Conservation (phyloP, 2,888 invertebrate genomes). For the Perithous albicinctus region DNA sequence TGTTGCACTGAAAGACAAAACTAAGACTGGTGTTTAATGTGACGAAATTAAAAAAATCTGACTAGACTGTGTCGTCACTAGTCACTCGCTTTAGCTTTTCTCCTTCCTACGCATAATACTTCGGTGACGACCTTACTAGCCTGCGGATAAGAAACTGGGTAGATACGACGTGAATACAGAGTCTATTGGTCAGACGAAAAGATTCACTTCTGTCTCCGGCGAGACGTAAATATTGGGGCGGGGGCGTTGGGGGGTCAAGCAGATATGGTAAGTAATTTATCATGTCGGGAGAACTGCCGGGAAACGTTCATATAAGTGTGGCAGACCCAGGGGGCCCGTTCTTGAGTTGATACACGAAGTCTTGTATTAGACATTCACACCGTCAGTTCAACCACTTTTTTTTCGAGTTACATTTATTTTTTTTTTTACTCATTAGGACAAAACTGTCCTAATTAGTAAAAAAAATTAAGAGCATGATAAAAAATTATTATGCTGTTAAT, state of each 20-base stretch:
- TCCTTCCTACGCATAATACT: conserved; percentile 48
- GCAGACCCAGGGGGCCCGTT: too few species aligned
- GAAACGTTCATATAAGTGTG: conserved; percentile 41
- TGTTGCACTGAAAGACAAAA: background rate
- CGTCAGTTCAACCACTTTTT: too few species aligned
- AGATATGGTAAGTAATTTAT: conserved; percentile 67
- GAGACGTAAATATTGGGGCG: conserved; percentile 35
- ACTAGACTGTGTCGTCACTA: conserved; percentile 5
- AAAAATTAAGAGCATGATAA: too few species aligned
- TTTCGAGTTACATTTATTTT: too few species aligned
- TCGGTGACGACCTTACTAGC: conserved; percentile 52
- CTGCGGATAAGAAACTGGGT: conserved; percentile 53
- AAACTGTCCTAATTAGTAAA: too few species aligned
- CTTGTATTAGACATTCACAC: too few species aligned
- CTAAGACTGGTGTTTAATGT: background rate
- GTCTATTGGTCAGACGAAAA: conserved; percentile 54
- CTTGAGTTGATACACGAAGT: too few species aligned
- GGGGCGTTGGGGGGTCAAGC: conserved; percentile 49
- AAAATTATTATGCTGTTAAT: too few species aligned
- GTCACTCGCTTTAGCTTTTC: conserved; percentile 21
- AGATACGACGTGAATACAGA: conserved; percentile 27
- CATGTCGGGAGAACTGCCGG: conserved; percentile 62
- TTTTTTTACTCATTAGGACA: too few species aligned
- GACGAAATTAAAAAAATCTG: conserved; percentile 5
- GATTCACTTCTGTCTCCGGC: conserved; percentile 51